Conservation (phyloP, 1,140 invertebrate genomes). For the Thaumatotibia leucotreta region DNA sequence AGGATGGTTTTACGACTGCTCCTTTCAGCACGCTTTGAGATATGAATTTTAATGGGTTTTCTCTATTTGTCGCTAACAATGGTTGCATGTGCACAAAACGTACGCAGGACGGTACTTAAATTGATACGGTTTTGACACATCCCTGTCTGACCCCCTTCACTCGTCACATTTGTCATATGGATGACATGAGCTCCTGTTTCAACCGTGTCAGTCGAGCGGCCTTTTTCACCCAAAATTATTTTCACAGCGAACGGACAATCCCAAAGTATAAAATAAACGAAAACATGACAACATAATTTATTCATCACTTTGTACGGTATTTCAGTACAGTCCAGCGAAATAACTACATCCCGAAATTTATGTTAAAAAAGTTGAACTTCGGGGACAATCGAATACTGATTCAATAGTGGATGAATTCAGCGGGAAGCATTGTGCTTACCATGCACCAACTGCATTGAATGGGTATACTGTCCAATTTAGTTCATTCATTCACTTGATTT, state of each 20-base stretch:
- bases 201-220: not conserved
- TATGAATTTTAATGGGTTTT: slow-evolving; percentile 1
- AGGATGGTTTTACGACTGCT: not conserved
- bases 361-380: slow-evolving; percentile 34
- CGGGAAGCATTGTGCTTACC: slow-evolving; percentile 42
- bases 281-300: not conserved
- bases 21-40: not conserved
- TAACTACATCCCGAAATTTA: slow-evolving; percentile 24
- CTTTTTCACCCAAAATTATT: not conserved
- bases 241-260: not conserved
- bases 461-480: slow-evolving; percentile 39
- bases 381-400: slow-evolving; percentile 46
- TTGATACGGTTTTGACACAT: not conserved
- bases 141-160: not conserved
- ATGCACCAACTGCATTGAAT: slow-evolving; percentile 48
- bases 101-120: not conserved
- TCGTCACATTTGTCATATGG: not conserved
- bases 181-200: not conserved
- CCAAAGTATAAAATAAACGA: not conserved
- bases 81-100: not conserved
- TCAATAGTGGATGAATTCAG: slow-evolving; percentile 50
- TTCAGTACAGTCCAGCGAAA: not conserved
- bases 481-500: slow-evolving; percentile 53
- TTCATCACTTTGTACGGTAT: not conserved
- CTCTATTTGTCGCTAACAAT: not conserved